phyloP scores from a whole-genome alignment of 1,140 invertebrate genomes.

The Bombus pyrosoma region DNA sequence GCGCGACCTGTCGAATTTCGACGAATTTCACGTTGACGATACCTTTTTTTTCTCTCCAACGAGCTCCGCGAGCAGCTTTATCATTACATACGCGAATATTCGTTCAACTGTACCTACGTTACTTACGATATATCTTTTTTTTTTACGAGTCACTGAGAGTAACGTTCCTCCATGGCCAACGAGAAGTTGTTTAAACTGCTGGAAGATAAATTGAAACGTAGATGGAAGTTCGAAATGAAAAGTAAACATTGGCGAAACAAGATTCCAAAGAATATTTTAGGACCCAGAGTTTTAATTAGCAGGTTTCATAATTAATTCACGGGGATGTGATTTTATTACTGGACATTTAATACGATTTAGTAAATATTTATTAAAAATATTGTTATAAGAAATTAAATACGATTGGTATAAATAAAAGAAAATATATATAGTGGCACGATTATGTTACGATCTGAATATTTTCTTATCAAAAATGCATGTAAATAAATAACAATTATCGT shows the following conservation, averaged over 20 bases:
- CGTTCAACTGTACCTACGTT: not conserved
- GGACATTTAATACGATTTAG: not conserved
- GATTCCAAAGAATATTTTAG: not conserved
- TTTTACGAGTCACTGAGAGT: not conserved
- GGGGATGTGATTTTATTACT: not conserved
- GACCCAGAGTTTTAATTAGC: not conserved
- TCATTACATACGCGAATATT: not conserved
- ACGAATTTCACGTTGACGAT: not conserved
- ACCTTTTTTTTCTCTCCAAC: not conserved
- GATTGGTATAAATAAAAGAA: not conserved
- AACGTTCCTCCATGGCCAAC: not conserved
- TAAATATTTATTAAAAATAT: not conserved
- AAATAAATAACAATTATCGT: too few relatives aligned
- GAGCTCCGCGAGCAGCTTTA: not conserved
- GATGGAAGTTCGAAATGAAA: not conserved
- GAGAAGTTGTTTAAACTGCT: not conserved
- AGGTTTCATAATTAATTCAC: not conserved
- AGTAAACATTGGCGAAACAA: not conserved
- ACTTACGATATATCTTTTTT: not conserved
- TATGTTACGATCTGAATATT: too few relatives aligned
- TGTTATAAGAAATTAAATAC: too few relatives aligned
- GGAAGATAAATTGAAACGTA: not conserved
- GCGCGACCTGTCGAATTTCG: constrained; percentile 4
- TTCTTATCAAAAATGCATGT: too few relatives aligned
- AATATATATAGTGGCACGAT: too few relatives aligned